Conservation (phyloP, 2,113 vertebrate species). For the Grammomys dolichurus region DNA sequence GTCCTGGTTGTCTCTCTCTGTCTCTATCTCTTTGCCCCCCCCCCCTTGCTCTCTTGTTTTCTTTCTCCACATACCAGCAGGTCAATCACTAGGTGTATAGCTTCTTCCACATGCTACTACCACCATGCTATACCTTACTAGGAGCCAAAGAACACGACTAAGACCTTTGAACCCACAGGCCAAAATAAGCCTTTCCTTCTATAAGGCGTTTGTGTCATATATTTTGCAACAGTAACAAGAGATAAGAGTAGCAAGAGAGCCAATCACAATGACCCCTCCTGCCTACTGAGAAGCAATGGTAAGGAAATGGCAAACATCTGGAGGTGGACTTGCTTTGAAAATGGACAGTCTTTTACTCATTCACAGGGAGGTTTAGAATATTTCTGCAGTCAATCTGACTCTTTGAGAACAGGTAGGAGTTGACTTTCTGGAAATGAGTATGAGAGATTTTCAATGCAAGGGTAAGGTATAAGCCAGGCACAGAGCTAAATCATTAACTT, state of each 20-base stretch:
- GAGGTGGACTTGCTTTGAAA: constrained; percentile 41
- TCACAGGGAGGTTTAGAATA: constrained; percentile 30
- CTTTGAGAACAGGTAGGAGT: constrained; percentile 17
- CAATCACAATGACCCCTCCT: neutral
- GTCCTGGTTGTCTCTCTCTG: neutral
- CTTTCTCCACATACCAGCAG: too few species aligned
- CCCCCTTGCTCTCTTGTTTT: accelerated
- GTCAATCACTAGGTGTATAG: neutral
- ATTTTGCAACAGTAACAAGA: neutral
- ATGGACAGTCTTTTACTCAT: neutral
- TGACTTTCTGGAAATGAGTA: constrained; percentile 52
- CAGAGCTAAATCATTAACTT: neutral
- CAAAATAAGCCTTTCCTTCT: neutral
- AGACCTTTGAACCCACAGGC: neutral
- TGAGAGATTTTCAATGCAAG: neutral
- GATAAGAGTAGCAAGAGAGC: neutral
- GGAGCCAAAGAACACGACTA: neutral
- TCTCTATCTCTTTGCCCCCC: neutral
- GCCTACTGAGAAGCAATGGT: neutral
- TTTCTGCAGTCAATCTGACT: neutral
- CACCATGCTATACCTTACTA: neutral
- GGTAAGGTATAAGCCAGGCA: neutral
- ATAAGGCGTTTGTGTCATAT: neutral
- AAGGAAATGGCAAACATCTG: neutral
- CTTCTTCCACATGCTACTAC: neutral